Percentiles rank a stretch among this genome's conserved stretches.
Evolutionary conservation across 2,888 invertebrate genomes (phyloP).

Genomic region (Diogma glabrata): DNA sequence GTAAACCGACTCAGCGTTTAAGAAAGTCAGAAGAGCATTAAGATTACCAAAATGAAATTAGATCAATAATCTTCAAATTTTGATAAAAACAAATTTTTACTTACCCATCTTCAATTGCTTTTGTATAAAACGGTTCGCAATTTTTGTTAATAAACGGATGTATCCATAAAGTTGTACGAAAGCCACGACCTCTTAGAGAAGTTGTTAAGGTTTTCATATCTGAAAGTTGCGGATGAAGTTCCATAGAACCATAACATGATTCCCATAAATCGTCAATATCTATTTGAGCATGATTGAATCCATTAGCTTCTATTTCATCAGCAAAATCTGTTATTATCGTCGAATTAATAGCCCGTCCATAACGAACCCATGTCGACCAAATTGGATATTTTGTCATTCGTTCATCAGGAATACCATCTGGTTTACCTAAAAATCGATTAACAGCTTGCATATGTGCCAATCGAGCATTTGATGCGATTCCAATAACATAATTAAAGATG

Average conservation of each 20-base stretch:
- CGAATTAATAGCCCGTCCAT: constrained; percentile 43
- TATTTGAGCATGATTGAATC: constrained; percentile 42
- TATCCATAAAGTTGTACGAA: constrained; percentile 49
- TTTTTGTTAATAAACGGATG: constrained; percentile 52
- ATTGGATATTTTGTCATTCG: constrained; percentile 47
- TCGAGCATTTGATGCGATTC: constrained; percentile 46
- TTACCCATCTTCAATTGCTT: constrained; percentile 32
- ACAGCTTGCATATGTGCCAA: constrained; percentile 52
- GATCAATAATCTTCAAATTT: not conserved
- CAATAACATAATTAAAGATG: constrained; percentile 39
- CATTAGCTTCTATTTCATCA: constrained; percentile 38
- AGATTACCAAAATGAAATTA: too few species aligned
- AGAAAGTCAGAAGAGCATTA: too few species aligned
- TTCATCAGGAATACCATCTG: constrained; percentile 47
- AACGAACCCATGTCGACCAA: constrained; percentile 56
- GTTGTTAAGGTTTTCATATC: constrained; percentile 40
- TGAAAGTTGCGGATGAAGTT: constrained; percentile 44
- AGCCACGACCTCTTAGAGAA: constrained; percentile 37
- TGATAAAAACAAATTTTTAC: constrained; percentile 5
- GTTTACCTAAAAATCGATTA: constrained; percentile 48
- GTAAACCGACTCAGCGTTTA: too few species aligned
- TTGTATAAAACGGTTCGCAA: constrained; percentile 42
- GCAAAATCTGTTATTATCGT: constrained; percentile 40
- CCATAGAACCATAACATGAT: constrained; percentile 48
- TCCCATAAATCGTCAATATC: constrained; percentile 60